Evolutionary conservation across 2,888 invertebrate species (phyloP).

Genomic region (Cordilura impudica): DNA sequence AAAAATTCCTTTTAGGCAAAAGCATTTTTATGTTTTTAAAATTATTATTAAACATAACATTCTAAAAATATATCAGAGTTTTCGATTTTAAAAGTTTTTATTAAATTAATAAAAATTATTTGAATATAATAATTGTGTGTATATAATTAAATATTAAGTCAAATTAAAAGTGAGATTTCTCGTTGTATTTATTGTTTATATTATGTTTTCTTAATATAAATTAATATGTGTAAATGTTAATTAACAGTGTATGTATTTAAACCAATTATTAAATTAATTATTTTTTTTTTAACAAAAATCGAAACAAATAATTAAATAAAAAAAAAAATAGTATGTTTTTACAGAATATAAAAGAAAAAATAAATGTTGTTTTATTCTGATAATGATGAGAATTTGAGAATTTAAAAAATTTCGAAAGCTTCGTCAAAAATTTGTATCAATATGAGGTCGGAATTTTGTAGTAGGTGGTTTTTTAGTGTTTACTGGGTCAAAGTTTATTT

Average conservation of each 20-base stretch:
- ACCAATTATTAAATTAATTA: conserved; percentile 26
- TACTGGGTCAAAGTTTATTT: too few relatives aligned
- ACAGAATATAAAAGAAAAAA: not conserved
- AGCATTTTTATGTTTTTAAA: not conserved
- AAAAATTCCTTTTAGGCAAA: not conserved
- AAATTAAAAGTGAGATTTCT: conserved; percentile 24
- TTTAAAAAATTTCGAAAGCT: too few relatives aligned
- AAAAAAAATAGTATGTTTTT: conserved; percentile 26
- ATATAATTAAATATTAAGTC: conserved; percentile 20
- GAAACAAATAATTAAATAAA: conserved; percentile 40
- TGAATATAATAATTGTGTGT: conserved; percentile 23
- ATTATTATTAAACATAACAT: not conserved
- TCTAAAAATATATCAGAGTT: not conserved
- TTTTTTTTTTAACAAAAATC: conserved; percentile 45
- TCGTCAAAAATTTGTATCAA: too few relatives aligned
- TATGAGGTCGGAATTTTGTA: too few relatives aligned
- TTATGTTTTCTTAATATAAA: conserved; percentile 62
- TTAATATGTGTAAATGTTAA: conserved; percentile 37
- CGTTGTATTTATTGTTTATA: conserved; percentile 59
- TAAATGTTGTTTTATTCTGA: conserved; percentile 31
- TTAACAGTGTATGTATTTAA: conserved; percentile 19
- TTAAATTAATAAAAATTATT: conserved; percentile 60
- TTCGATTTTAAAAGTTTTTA: conserved; percentile 41
- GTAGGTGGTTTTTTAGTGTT: too few relatives aligned
- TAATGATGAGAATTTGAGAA: too few relatives aligned